Percentiles rank a stretch among this genome's conserved stretches.
Conservation (phyloP, 2,888 invertebrate genomes). For the Antheraea yamamai region DNA sequence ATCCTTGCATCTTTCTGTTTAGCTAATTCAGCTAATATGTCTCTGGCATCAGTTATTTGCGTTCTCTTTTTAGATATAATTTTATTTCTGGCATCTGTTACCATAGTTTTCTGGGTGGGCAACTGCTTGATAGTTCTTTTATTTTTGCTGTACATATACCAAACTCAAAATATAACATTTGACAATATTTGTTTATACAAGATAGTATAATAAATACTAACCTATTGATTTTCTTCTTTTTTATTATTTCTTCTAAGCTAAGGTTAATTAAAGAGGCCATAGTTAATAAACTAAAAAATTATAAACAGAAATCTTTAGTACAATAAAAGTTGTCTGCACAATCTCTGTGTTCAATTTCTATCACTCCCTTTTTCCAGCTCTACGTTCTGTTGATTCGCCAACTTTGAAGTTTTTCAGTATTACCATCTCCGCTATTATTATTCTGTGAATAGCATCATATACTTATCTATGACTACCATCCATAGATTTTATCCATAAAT, state of each 20-base stretch:
- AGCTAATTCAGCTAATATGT: constrained; percentile 89
- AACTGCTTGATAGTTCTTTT: constrained; percentile 28
- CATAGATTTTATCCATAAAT: no score
- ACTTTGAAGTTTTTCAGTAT: no score
- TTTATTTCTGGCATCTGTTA: constrained; percentile 88
- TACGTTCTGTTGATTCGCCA: no score
- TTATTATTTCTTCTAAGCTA: constrained; percentile 77
- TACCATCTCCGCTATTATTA: no score
- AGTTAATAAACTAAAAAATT: constrained; percentile 18
- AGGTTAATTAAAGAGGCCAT: constrained; percentile 70
- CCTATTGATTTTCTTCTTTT: constrained; percentile 63
- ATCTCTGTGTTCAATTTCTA: neutral
- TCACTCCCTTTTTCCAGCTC: no score
- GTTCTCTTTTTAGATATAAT: constrained; percentile 90
- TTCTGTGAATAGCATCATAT: no score
- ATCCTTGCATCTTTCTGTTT: constrained; percentile 89
- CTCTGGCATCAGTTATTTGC: constrained; percentile 90
- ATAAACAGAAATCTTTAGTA: neutral
- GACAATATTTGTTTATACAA: neutral
- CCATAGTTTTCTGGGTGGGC: constrained; percentile 36
- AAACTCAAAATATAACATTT: constrained; percentile 7
- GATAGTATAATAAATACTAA: constrained; percentile 27
- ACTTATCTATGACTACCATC: no score
- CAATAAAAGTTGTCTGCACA: constrained; percentile 9
- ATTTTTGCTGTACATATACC: constrained; percentile 27